A percentile compares a stretch with the other conserved stretches of the same genome.
Conservation (phyloP, 2,113 vertebrate genomes). For the Steatornis caripensis region DNA sequence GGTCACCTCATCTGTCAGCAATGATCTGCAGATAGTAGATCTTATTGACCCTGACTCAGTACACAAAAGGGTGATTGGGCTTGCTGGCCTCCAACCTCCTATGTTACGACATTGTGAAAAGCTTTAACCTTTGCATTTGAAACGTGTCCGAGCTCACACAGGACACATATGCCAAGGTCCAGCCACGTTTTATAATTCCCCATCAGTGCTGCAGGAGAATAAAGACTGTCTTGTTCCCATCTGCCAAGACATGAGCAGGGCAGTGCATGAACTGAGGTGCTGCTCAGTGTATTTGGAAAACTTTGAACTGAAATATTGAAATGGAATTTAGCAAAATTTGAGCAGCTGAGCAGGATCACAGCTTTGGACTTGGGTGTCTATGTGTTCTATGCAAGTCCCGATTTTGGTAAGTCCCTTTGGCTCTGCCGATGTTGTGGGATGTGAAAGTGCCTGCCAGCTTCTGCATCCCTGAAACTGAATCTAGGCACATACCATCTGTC, state of each 20-base stretch:
- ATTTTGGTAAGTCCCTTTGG: constrained; percentile 37
- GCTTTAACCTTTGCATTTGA: background rate
- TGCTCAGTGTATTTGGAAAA: constrained; percentile 35
- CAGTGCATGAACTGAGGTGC: background rate
- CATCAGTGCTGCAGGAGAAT: background rate
- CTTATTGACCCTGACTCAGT: background rate
- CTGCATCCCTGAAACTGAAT: constrained; percentile 14
- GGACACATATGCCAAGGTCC: background rate
- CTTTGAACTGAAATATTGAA: constrained; percentile 47
- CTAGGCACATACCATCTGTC: constrained; percentile 40
- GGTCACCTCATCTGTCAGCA: background rate
- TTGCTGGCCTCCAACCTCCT: background rate
- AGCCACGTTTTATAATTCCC: background rate
- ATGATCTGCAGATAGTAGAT: background rate
- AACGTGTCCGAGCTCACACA: background rate
- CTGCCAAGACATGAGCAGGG: background rate
- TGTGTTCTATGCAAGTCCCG: constrained; percentile 32
- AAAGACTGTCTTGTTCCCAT: background rate
- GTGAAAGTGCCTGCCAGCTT: constrained; percentile 32
- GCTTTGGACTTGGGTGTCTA: constrained; percentile 25
- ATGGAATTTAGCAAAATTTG: constrained; percentile 32
- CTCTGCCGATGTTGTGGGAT: background rate
- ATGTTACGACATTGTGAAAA: background rate
- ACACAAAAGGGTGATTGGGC: background rate
- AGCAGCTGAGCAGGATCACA: constrained; percentile 47